phyloP scores from a whole-genome alignment of 2,797 vertebrate genomes.

The Melanotaenia pygmaea region DNA sequence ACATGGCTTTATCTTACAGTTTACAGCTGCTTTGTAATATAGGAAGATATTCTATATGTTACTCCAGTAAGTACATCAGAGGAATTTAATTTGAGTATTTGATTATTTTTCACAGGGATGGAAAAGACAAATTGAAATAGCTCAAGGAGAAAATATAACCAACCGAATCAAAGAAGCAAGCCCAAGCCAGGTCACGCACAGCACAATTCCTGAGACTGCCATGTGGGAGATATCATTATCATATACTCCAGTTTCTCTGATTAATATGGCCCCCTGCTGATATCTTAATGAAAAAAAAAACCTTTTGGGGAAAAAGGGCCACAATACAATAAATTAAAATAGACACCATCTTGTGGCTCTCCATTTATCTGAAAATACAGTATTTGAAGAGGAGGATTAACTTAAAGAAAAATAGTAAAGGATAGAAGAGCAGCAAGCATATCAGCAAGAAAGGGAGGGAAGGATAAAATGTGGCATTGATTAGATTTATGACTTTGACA shows the following conservation, averaged over 20 bases:
- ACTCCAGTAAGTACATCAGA: constrained; percentile 14
- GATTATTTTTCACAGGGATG: constrained; percentile 21
- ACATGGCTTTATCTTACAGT: constrained; percentile 25
- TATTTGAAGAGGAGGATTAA: constrained; percentile 22
- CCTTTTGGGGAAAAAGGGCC: constrained; percentile 57
- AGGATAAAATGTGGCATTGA: constrained; percentile 72
- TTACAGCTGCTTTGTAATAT: constrained; percentile 18
- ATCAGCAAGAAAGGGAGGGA: constrained; percentile 20
- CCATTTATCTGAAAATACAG: constrained; percentile 53
- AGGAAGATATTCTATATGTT: constrained; percentile 1
- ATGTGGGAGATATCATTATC: constrained; percentile 53
- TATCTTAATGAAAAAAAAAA: constrained; percentile 71
- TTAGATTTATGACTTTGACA: constrained; percentile 86
- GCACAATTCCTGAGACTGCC: constrained; percentile 42
- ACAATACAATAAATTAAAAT: constrained; percentile 73
- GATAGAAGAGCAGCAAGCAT: constrained; percentile 25
- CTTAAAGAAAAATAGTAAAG: constrained; percentile 28
- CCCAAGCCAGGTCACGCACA: constrained; percentile 52
- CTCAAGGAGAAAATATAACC: constrained; percentile 27
- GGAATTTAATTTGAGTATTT: constrained; percentile 22
- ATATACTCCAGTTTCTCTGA: constrained; percentile 63
- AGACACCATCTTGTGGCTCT: constrained; percentile 52
- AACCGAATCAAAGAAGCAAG: constrained; percentile 26
- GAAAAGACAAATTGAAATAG: constrained; percentile 25
- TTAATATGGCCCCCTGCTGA: constrained; percentile 65